These are phyloP conservation scores for Deilephila elpenor DNA, from an alignment of 2,888 invertebrate genomes.

Conservation along the genomic window DNA sequence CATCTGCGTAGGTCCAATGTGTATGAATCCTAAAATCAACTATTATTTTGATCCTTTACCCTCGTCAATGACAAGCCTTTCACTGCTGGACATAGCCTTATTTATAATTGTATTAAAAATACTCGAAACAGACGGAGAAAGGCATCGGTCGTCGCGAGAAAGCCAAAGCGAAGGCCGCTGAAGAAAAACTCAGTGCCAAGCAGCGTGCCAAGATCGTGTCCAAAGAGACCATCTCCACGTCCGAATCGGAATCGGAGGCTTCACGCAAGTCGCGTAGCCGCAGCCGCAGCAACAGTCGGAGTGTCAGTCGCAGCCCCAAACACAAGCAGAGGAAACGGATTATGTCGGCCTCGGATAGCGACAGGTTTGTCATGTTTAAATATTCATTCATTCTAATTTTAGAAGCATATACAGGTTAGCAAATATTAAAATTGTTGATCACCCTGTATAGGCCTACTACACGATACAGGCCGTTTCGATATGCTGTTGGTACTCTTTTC, in stretches of 20 bases:
- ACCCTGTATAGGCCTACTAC: no score
- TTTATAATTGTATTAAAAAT: no score
- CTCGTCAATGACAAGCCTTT: no score
- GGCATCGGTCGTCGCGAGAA: slow-evolving; percentile 76
- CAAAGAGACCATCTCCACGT: slow-evolving; percentile 97
- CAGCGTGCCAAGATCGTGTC: slow-evolving; percentile 95
- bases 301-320: slow-evolving; percentile 74
- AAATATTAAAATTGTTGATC: no score
- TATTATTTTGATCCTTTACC: no score
- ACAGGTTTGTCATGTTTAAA: slow-evolving; percentile 57
- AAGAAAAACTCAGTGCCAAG: slow-evolving; percentile 91
- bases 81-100: no score
- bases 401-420: no score
- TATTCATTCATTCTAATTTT: not conserved
- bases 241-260: slow-evolving; percentile 90
- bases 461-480: no score
- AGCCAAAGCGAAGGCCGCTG: slow-evolving; percentile 68
- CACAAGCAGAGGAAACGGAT: slow-evolving; percentile 84
- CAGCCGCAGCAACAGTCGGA: slow-evolving; percentile 66
- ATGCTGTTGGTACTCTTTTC: no score
- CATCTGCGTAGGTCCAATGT: no score
- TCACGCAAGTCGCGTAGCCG: slow-evolving; percentile 65
- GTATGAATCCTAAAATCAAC: no score
- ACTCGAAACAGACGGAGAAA: slow-evolving; percentile 62
- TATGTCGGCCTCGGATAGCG: slow-evolving; percentile 86